A percentile compares a stretch with the other conserved stretches of the same genome.
These are phyloP conservation scores for Isurus oxyrinchus DNA, from an alignment of 2,113 vertebrate genomes.

Conservation along the genomic window DNA sequence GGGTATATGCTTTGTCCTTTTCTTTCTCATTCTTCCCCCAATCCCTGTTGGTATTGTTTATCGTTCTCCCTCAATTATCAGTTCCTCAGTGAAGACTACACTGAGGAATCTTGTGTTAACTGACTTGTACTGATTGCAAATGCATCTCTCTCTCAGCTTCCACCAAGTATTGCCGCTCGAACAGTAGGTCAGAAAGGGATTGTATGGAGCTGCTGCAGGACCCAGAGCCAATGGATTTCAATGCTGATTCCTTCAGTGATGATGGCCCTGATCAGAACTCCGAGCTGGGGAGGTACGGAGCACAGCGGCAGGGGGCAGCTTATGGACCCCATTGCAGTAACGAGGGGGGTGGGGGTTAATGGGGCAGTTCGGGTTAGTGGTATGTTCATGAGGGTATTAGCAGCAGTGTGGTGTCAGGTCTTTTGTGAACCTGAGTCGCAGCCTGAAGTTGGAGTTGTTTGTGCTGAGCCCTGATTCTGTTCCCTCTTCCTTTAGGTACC, in stretches of 20 bases:
- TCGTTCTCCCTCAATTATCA: no score
- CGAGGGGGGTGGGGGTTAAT: not conserved
- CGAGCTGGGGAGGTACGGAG: constrained; percentile 69
- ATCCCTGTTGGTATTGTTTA: no score
- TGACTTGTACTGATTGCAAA: not conserved
- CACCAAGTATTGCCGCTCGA: constrained; percentile 75
- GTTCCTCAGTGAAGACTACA: not conserved
- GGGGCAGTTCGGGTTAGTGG: no score
- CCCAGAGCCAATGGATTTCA: constrained; percentile 87
- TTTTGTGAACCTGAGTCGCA: not conserved
- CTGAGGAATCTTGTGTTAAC: not conserved
- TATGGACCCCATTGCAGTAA: no score
- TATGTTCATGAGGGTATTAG: no score
- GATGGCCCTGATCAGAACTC: constrained; percentile 63
- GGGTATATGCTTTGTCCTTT: not conserved
- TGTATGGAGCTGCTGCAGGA: constrained; percentile 88
- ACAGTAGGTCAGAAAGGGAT: constrained; percentile 73
- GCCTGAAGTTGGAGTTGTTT: not conserved
- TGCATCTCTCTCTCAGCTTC: constrained; percentile 50
- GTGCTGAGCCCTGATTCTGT: not conserved
- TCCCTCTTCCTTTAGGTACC: constrained; percentile 60
- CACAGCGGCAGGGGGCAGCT: not conserved
- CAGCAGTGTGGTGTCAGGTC: not conserved
- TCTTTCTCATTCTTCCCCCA: not conserved
- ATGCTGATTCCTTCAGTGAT: constrained; percentile 71